Evolutionary conservation across 92 coral and sea anemone genomes (phyloP), one percentile per base, ranked within the genome.

Genomic region (Umimayanthus kanabou): DNA sequence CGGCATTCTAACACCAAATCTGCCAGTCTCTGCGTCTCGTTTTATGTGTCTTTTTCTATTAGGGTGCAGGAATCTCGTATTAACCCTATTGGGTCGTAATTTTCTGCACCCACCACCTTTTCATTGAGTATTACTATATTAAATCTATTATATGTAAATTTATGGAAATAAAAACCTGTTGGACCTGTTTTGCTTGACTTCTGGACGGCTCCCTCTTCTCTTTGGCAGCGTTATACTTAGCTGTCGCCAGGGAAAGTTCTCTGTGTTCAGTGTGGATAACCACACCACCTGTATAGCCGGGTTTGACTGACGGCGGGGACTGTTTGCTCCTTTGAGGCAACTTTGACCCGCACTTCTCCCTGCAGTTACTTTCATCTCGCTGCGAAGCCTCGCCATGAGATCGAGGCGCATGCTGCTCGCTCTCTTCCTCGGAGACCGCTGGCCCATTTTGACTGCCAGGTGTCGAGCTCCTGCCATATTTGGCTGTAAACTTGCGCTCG

Each of bases 401-500:
- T 26, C 40, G 76, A 71, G 39, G 76, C 76, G 20, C 76, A 71
- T 28, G 76, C 16, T 71, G 40, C 37, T 71, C 76, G 15, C 76
- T 71, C 39, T 28, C 76, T 71, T 71, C 76, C 39, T 71, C 76
- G 40, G 76, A 71, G 76, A 71, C 42, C 76, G 76, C 76, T 71
- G 76, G 39, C 76, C 76, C 39, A 40, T 28, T 71, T 71, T 71
- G 39, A 71, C 76, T 28, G 18, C 18, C 76, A 9, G 74, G 30
- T 0, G 74, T 69, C n/a, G 40, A 71, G 39, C 85, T 79, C 78
- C 94, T 90, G 39, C 96, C 94, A 88, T 94, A 94, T 88, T 94
- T 94, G 93, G 88, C 73, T 15, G 86, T 90, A 85, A 94, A 92
- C 69, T 92, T 90, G 57, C 74, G 88, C 83, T 94, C 96, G 89